Conservation (phyloP, 2,888 invertebrate species). For the Chymomyza amoena region DNA sequence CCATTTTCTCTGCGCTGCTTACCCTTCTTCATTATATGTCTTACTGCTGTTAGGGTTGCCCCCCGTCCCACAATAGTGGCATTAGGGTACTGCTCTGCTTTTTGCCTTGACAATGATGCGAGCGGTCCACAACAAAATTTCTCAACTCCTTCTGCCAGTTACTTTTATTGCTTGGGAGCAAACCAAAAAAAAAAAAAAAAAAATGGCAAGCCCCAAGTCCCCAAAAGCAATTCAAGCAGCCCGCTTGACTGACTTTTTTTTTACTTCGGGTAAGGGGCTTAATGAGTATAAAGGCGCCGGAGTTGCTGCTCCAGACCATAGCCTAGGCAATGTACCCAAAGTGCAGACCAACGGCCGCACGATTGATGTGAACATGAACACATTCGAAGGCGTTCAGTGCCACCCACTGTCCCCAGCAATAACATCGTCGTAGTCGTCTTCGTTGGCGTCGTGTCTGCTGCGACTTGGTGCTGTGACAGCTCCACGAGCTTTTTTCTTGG, state of each 20-base stretch:
- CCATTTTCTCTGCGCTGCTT: constrained; percentile 27
- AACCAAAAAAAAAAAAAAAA: too few relatives aligned
- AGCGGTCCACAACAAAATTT: not conserved
- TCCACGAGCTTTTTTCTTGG: constrained; percentile 44
- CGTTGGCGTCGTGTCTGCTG: constrained; percentile 22
- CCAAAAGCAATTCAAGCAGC: constrained; percentile 11
- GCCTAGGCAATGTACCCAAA: constrained; percentile 11
- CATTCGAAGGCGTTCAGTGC: constrained; percentile 36
- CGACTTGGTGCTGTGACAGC: constrained; percentile 50
- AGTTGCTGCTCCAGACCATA: constrained; percentile 9
- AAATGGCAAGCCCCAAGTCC: not conserved
- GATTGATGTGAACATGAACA: constrained; percentile 68
- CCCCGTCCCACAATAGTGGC: not conserved
- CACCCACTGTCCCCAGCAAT: constrained; percentile 25
- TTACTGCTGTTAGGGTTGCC: constrained; percentile 25
- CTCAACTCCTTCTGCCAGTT: constrained; percentile 46
- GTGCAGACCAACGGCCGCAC: constrained; percentile 46
- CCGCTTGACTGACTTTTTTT: not conserved
- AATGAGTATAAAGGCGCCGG: constrained; percentile 63
- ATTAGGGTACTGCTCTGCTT: not conserved
- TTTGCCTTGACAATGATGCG: not conserved
- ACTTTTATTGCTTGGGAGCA: constrained; percentile 66
- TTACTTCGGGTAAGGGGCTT: constrained; percentile 29
- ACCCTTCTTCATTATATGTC: constrained; percentile 61
- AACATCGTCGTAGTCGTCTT: constrained; percentile 15